These are phyloP conservation scores for Lordiphosa stackelbergi DNA, from an alignment of 1,140 invertebrate genomes.

Conservation along the genomic window DNA sequence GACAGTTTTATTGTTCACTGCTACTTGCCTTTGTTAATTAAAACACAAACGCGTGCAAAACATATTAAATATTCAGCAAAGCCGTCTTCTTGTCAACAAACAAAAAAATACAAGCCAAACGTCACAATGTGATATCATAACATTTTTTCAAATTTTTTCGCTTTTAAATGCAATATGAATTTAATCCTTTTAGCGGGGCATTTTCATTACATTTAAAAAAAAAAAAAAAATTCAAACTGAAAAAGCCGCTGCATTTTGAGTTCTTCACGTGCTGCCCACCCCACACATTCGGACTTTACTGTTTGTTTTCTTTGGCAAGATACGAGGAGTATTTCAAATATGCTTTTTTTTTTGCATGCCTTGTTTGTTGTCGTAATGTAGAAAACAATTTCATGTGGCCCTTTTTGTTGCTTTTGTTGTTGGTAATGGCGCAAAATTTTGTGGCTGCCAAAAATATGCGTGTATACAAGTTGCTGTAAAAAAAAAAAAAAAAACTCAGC, in stretches of 20 bases:
- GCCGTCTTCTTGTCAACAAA: constrained; percentile 20
- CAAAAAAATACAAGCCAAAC: not conserved
- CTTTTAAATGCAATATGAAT: constrained; percentile 47
- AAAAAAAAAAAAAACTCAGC: not conserved
- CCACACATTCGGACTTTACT: constrained; percentile 23
- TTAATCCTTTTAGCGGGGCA: constrained; percentile 66
- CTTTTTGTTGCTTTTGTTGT: constrained; percentile 24
- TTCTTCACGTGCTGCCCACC: constrained; percentile 1
- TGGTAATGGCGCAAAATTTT: constrained; percentile 57
- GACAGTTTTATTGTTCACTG: constrained; percentile 61
- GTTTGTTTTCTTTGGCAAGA: constrained; percentile 36
- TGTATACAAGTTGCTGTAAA: constrained; percentile 13
- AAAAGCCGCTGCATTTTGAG: constrained; percentile 6
- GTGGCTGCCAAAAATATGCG: constrained; percentile 64
- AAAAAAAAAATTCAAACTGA: constrained; percentile 28
- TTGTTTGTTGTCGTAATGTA: constrained; percentile 57
- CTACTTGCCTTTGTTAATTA: constrained; percentile 66
- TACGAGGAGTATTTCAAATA: constrained; percentile 30
- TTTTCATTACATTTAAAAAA: constrained; percentile 69
- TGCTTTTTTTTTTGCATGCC: constrained; percentile 25
- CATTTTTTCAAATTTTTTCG: constrained; percentile 14
- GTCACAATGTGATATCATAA: constrained; percentile 9
- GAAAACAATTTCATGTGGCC: constrained; percentile 67
- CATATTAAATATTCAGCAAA: constrained; percentile 66
- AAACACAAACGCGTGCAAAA: constrained; percentile 72